These are phyloP conservation scores for Spodoptera exigua DNA, from an alignment of 2,888 invertebrate species.

Conservation along the genomic window DNA sequence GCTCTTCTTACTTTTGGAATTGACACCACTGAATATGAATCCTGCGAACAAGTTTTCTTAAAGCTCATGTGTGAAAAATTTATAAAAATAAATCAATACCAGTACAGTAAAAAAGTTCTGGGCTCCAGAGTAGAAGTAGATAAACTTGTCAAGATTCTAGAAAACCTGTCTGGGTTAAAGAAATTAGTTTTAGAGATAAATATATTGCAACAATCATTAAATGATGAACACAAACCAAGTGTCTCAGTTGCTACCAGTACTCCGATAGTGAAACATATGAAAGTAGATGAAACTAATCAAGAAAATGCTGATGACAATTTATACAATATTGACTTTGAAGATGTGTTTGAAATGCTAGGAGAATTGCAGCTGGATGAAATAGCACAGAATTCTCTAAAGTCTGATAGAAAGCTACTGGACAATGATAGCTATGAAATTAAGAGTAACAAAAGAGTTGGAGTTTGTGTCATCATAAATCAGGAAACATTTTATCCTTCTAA, in stretches of 20 bases:
- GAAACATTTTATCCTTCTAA: constrained; percentile 80
- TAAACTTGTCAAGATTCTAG: constrained; percentile 73
- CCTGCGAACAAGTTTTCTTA: constrained; percentile 78
- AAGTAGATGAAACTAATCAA: constrained; percentile 47
- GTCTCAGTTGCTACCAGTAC: constrained; percentile 46
- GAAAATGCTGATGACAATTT: constrained; percentile 23
- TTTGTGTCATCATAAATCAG: constrained; percentile 83
- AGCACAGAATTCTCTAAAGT: constrained; percentile 63
- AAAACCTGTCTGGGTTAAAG: constrained; percentile 69
- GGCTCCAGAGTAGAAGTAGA: constrained; percentile 63
- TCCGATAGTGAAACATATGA: constrained; percentile 43
- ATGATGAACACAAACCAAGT: constrained; percentile 46
- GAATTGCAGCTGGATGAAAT: constrained; percentile 62
- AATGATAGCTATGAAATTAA: constrained; percentile 75
- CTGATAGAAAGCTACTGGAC: constrained; percentile 66
- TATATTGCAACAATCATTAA: constrained; percentile 66
- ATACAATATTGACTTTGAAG: constrained; percentile 63
- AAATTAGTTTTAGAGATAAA: constrained; percentile 67
- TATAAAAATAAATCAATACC: constrained; percentile 65
- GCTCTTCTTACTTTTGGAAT: constrained; percentile 72
- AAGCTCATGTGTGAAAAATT: constrained; percentile 80
- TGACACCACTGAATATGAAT: constrained; percentile 73
- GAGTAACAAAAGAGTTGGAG: constrained; percentile 74
- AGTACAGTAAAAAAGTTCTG: constrained; percentile 55
- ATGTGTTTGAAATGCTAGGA: constrained; percentile 66